phyloP scores from a whole-genome alignment of 37 sponge, comb jelly and placozoan species.

The Hormiphora californensis region DNA sequence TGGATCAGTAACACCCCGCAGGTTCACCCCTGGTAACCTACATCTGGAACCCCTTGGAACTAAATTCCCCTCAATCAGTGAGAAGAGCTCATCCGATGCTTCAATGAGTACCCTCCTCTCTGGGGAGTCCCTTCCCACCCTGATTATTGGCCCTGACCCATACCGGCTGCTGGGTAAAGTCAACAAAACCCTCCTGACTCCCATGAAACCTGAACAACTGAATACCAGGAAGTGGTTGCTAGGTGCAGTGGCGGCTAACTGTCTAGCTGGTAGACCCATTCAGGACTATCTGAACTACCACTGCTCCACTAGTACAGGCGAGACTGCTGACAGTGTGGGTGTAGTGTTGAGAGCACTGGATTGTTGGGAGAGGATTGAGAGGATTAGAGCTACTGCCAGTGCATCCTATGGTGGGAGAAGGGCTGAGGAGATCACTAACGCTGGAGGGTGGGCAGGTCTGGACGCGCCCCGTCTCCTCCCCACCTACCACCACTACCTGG shows the following conservation, averaged over 20 bases:
- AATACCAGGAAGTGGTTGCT: background rate
- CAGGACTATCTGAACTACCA: background rate
- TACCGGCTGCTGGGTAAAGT: background rate
- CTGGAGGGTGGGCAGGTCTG: background rate
- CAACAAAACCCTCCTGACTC: background rate
- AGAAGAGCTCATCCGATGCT: too few relatives aligned
- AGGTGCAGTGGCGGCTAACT: background rate
- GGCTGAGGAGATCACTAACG: slow-evolving; percentile 4
- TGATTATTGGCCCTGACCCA: too few relatives aligned
- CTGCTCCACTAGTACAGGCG: background rate
- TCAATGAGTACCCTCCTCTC: too few relatives aligned
- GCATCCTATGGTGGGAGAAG: background rate
- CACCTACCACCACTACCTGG: slow-evolving; percentile 18
- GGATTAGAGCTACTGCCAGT: background rate
- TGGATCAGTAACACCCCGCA: too few relatives aligned
- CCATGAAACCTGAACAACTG: background rate
- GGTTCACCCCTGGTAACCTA: too few relatives aligned
- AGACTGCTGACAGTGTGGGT: background rate
- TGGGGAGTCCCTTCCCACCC: too few relatives aligned
- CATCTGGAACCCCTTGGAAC: too few relatives aligned
- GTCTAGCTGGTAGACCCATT: background rate
- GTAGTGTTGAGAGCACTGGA: background rate
- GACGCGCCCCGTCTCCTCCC: background rate
- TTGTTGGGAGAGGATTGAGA: background rate
- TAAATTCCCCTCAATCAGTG: too few relatives aligned